Conservation (phyloP, 2,888 invertebrate species). For the Eristalis intricaria region DNA sequence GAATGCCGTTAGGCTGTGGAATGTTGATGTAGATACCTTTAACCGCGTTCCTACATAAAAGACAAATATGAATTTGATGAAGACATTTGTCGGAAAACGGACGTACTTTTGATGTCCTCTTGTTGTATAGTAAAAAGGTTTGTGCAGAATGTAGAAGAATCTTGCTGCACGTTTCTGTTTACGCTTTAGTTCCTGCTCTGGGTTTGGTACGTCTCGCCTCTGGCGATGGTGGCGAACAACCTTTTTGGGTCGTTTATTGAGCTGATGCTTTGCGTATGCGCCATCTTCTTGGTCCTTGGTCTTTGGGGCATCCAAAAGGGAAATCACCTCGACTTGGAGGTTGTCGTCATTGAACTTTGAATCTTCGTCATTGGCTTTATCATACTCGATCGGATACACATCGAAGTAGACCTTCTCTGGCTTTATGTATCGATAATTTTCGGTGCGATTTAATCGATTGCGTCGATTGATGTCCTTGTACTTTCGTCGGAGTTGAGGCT, state of each 20-base stretch:
- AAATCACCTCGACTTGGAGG: conserved; percentile 73
- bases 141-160: too few species aligned
- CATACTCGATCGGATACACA: conserved; percentile 75
- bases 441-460: conserved; percentile 50
- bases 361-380: conserved; percentile 65
- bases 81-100: neutral
- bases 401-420: conserved; percentile 77
- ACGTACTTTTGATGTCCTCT: too few species aligned
- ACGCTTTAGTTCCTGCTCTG: conserved; percentile 36
- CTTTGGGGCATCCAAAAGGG: conserved; percentile 61
- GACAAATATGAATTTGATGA: neutral
- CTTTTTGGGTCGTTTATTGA: conserved; percentile 77
- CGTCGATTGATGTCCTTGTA: conserved; percentile 74
- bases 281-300: conserved; percentile 9
- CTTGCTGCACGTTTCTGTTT: neutral
- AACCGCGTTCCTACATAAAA: conserved; percentile 60
- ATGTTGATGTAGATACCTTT: conserved; percentile 67
- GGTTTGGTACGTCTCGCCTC: conserved; percentile 73
- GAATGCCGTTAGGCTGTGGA: too few species aligned
- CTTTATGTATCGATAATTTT: conserved; percentile 71
- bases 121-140: too few species aligned
- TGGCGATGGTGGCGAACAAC: conserved; percentile 74
- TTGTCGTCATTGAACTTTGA: conserved; percentile 68
- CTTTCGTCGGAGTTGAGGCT: conserved; percentile 27
- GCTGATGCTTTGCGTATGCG: conserved; percentile 71